Evolutionary conservation across 2,113 vertebrate genomes (phyloP), one percentile per base, ranked within the genome.

Genomic region (Oncorhynchus nerka): DNA sequence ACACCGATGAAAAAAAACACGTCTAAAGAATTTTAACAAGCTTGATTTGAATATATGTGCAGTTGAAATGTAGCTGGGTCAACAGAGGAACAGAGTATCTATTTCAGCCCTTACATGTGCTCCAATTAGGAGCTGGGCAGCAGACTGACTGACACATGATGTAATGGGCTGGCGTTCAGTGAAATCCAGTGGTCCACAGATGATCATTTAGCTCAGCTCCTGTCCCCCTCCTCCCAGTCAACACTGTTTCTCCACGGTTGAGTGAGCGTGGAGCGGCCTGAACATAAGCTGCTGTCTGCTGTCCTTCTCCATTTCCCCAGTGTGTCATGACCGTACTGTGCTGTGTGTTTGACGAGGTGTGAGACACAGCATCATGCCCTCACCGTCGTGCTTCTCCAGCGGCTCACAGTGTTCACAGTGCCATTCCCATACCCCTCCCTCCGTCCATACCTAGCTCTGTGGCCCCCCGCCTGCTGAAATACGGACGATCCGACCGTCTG

Each of bases 261-360:
- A 88, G 75, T 85, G 88, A 87, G 84, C 91, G 75, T 74, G 16
- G 51, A 55, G 89, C 83, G 86, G 86, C 78, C 87, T 71, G 85
- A 81, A 82, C 30, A 59, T 89, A 89, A 89, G 91, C 90, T 91
- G 89, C 90, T 90, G 89, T 83, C 91, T 89, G 75, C 84, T 74
- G 79, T 92, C 91, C 86, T 86, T 90, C 85, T 88, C 82, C 80
- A 88, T 91, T 88, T 87, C 87, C 89, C 86, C 86, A 89, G 80
- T 90, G 86, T 89, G 89, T 91, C 90, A 92, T 84, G 86, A 87
- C 87, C 84, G 83, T 74, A 86, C 81, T 81, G 82, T 83, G 81
- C 81, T 84, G 87, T 85, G 85, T 85, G 82, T 85, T 86, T 92
- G 91, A 91, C 89, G 88, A 90, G 86, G 85, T 89, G 90, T 89